Base-by-base conservation (phyloP, 2,113 vertebrate genomes). In the Lanius collurio region DNA sequence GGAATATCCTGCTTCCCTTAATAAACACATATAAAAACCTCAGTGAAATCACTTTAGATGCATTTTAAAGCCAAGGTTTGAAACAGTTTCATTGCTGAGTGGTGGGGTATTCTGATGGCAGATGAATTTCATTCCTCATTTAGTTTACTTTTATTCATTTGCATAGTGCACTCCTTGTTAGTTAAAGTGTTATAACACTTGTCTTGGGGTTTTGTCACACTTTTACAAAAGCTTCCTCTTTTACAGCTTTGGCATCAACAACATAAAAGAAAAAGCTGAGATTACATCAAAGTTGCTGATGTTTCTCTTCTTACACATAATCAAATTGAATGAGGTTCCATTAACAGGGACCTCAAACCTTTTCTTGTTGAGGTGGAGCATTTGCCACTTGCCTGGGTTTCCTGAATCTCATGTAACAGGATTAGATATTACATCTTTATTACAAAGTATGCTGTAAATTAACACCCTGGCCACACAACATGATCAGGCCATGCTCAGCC, bases 161-260 rank as follows among this genome's bases (percentile, higher is more conserved):
- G 85, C 94, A 93, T 64, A 93, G 64, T 8, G 64, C 64, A 87
- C 89, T 78, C 71, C n/a, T 90, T 96, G 93, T 90, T 81, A 81
- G 90, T 90, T 83, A 81, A 93, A 94, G 89, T 68, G 76, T 86
- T 94, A 75, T 81, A 93, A 94, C 81, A 96, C 64, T 90, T 75
- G 79, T 90, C 83, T 90, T 9, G 1, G 47, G 71, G 52, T 92
- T 95, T 86, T 95, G 95, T 90, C 90, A 92, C 71, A 64, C 75
- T 95, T 94, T 74, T 44, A 39, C 60, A 95, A 94, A 94, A 80
- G 27, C 88, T 52, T 84, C 64, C 27, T 46, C 41, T 90, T 93
- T 94, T 92, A 95, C 64, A 92, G 65, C 49, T 89, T 56, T 83
- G 60, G 83, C 86, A 93, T 81, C 79, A 64, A 77, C 56, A 90